These are phyloP conservation scores for Sebastes taczanowskii DNA, from an alignment of 2,797 vertebrate species.

Conservation along the genomic window DNA sequence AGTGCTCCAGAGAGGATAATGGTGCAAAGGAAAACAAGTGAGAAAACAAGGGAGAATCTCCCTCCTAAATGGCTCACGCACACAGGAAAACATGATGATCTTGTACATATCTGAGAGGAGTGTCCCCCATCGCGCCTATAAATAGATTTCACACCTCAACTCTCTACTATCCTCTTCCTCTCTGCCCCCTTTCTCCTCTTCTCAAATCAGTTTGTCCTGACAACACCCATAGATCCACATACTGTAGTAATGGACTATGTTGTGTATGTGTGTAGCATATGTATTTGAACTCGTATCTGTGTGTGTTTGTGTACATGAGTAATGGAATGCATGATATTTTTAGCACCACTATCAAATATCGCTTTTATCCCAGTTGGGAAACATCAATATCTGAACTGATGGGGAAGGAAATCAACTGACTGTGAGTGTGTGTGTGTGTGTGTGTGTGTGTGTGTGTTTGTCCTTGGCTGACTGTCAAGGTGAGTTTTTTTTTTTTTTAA, in stretches of 20 bases:
- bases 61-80: not conserved
- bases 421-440: constrained; percentile 19
- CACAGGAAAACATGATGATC: constrained; percentile 1
- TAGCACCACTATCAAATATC: constrained; percentile 68
- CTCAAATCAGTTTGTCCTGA: constrained; percentile 20
- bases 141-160: constrained; percentile 55
- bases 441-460: constrained; percentile 23
- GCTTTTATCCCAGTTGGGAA: constrained; percentile 54
- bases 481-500: constrained; percentile 52
- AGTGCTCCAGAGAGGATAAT: not conserved
- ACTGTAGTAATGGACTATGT: not conserved
- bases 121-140: constrained; percentile 15
- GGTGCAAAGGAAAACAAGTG: not conserved
- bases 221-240: not conserved
- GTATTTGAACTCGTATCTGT: not conserved
- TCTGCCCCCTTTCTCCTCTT: not conserved
- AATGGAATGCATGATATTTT: constrained; percentile 60
- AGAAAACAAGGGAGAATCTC: not conserved
- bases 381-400: constrained; percentile 67
- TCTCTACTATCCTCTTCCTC: constrained; percentile 29
- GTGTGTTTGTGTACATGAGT: constrained; percentile 13
- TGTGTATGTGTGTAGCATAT: not conserved
- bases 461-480: constrained; percentile 70
- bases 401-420: constrained; percentile 36
- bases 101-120: constrained; percentile 30